Conservation (phyloP, 2,888 invertebrate genomes). For the Heteromyza rotundicornis region DNA sequence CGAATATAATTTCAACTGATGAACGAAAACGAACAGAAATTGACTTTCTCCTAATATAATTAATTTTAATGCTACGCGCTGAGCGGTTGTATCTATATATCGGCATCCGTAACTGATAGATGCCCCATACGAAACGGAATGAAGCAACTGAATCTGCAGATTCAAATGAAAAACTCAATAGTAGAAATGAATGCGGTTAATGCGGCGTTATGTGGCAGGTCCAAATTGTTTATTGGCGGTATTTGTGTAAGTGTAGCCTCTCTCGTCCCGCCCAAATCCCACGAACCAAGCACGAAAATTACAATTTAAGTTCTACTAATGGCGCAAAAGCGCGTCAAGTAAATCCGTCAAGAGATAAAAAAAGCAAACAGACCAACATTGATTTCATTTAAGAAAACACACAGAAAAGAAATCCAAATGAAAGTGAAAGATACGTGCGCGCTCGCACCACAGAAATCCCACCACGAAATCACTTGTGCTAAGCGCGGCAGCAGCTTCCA, state of each 20-base stretch:
- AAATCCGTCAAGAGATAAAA: background rate
- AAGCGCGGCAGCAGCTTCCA: too few relatives aligned
- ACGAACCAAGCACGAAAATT: background rate
- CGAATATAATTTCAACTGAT: background rate
- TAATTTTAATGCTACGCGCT: slow-evolving; percentile 39
- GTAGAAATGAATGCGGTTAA: background rate
- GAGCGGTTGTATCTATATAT: background rate
- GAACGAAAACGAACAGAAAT: slow-evolving; percentile 39
- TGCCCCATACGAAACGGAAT: too few relatives aligned
- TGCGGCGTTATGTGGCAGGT: background rate
- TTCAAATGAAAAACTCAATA: too few relatives aligned
- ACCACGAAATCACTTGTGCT: too few relatives aligned
- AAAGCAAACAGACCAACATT: background rate
- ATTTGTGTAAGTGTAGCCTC: too few relatives aligned
- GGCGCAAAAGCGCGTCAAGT: slow-evolving; percentile 4
- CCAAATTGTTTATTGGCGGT: background rate
- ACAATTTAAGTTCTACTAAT: background rate
- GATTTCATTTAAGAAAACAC: too few relatives aligned
- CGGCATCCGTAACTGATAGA: background rate
- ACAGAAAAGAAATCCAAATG: background rate
- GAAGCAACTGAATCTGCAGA: too few relatives aligned
- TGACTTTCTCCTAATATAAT: slow-evolving; percentile 55
- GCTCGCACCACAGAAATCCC: too few relatives aligned
- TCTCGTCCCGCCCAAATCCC: background rate
- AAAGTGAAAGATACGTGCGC: slow-evolving; percentile 4